Percentiles rank a stretch among this genome's conserved stretches.
phyloP scores from a whole-genome alignment of 2,797 vertebrate genomes.

The Helostoma temminkii region DNA sequence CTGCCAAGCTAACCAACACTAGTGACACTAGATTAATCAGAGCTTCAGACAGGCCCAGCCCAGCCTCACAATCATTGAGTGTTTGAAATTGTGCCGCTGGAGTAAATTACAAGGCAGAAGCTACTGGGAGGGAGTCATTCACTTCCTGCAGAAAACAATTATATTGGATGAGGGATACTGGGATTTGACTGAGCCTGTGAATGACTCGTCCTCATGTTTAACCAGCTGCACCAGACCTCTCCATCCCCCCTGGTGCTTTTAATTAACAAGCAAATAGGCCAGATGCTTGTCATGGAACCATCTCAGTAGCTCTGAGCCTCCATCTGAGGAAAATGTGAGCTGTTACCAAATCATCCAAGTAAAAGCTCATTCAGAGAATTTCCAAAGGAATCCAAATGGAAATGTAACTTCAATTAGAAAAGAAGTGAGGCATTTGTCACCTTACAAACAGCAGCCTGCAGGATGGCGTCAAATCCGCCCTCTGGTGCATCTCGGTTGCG shows the following conservation, averaged over 20 bases:
- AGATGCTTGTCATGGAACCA: conserved; percentile 26
- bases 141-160: conserved; percentile 71
- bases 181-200: conserved; percentile 40
- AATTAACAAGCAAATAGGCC: conserved; percentile 64
- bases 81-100: conserved; percentile 41
- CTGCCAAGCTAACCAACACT: background rate
- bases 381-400: background rate
- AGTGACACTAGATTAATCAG: conserved; percentile 17
- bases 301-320: conserved; percentile 5
- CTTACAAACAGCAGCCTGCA: conserved; percentile 97
- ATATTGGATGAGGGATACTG: conserved; percentile 28
- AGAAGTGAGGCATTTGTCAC: conserved; percentile 67
- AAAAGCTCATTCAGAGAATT: background rate
- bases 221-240: conserved; percentile 70
- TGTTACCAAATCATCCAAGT: background rate
- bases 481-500: conserved; percentile 96
- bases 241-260: conserved; percentile 41
- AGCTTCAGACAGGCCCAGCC: background rate
- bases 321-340: background rate
- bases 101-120: conserved; percentile 73
- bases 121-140: conserved; percentile 41
- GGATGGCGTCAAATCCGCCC: conserved; percentile 94
- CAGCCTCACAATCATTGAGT: conserved; percentile 22
- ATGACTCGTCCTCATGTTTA: conserved; percentile 59
- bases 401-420: background rate